A percentile compares a stretch with the other conserved stretches of the same genome.
These are phyloP conservation scores for Dinoponera quadriceps DNA, from an alignment of 1,140 invertebrate species.

Conservation along the genomic window DNA sequence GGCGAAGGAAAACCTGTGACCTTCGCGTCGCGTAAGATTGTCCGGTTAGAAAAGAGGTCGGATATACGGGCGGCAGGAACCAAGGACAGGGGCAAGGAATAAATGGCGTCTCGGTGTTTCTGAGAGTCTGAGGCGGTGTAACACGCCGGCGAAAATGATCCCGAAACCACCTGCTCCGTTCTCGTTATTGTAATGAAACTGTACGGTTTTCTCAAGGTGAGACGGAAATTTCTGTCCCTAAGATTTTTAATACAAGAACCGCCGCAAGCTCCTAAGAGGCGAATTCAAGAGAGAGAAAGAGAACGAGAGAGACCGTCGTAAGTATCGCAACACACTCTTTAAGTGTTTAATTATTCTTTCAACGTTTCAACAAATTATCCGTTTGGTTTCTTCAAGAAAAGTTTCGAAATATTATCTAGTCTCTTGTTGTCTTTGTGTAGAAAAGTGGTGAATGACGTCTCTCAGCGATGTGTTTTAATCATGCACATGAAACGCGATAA, in stretches of 20 bases:
- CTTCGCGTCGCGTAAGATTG: constrained; percentile 32
- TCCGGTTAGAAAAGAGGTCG: neutral
- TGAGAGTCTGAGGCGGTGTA: constrained; percentile 1
- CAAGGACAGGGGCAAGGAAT: neutral
- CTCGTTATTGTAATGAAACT: constrained; percentile 68
- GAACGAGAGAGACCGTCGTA: constrained; percentile 26
- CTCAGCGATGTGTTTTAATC: neutral
- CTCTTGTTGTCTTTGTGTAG: neutral
- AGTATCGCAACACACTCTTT: constrained; percentile 8
- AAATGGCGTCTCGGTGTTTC: constrained; percentile 44
- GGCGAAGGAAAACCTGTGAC: constrained; percentile 33
- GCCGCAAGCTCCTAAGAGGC: constrained; percentile 4
- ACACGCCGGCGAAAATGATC: constrained; percentile 51
- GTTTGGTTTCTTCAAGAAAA: neutral
- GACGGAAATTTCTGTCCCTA: neutral
- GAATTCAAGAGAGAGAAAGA: constrained; percentile 23
- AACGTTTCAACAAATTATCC: neutral
- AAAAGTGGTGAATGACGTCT: neutral
- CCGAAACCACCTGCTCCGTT: constrained; percentile 34
- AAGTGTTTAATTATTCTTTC: constrained; percentile 13
- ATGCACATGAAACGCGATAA: neutral
- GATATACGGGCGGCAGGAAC: neutral
- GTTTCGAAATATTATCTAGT: neutral
- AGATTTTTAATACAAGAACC: constrained; percentile 45
- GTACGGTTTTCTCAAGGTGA: constrained; percentile 35